Evolutionary conservation across 2,888 invertebrate species (phyloP), one percentile per base, ranked within the genome.

Genomic region (Napeogenes inachia): DNA sequence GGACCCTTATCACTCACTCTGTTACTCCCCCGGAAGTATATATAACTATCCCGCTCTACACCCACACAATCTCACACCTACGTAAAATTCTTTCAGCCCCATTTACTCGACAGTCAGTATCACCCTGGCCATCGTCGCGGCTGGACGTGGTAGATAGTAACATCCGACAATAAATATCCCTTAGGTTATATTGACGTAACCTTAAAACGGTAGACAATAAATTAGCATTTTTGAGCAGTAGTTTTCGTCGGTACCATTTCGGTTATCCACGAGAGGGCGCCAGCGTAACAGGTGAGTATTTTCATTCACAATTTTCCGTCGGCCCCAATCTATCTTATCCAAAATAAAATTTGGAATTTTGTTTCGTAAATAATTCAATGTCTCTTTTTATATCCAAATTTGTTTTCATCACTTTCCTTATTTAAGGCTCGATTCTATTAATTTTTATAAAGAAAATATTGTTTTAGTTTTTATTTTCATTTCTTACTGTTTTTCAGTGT

Each of bases 41-140:
- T 80, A 68, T 35, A 2, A n/a, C 68, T 62, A 13, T 81, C 82
- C 70, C 79, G n/a, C 53, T 83, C 79, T 67, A n/a, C 87, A 83
- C 88, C 87, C 87, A 87, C 87, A 83, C 65, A 65, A 65, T 69
- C 67, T 63, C 68, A 70, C 74, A 74, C 74, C 75, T 78, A 77
- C 77, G 76, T 74, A 72, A 78, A 77, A 74, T 75, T 71, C 73
- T 73, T 75, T 76, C 79, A 84, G 78, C 82, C 88, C 85, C 82
- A 81, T 80, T 81, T 80, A 80, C 81, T 76, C 78, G 57, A 54
- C 81, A 79, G 78, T 81, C 80, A 86, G 87, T 86, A 74, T 78
- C 65, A 79, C 78, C 82, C 79, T 71, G 59, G 78, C 61, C 73
- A 76, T 71, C 75, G 65, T 64, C 59, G 67, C 71, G 75, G 74